Conservation (phyloP, 2,888 invertebrate genomes). For the Epistrophe grossulariae region DNA sequence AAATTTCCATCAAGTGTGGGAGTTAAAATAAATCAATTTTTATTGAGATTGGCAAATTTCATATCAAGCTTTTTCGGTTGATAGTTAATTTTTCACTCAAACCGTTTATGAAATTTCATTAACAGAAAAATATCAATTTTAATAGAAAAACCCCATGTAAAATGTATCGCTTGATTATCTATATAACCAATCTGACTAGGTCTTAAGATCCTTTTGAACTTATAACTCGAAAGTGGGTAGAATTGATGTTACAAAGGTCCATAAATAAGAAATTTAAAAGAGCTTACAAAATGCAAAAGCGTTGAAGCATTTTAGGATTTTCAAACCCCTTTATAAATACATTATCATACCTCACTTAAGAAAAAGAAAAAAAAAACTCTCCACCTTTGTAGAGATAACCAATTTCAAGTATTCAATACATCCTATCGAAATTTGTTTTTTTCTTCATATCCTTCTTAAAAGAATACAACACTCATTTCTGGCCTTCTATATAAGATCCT, state of each 20-base stretch:
- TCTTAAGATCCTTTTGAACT: not conserved
- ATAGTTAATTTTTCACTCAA: too few relatives aligned
- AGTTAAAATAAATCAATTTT: too few relatives aligned
- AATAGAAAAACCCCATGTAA: too few relatives aligned
- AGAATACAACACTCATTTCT: not conserved
- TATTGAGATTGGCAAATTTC: too few relatives aligned
- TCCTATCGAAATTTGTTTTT: not conserved
- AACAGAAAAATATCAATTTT: not conserved
- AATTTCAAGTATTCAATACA: constrained; percentile 10
- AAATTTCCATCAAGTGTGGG: too few relatives aligned
- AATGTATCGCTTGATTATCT: not conserved
- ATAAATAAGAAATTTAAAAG: not conserved
- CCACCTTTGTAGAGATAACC: constrained; percentile 23
- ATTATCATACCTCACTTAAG: constrained; percentile 15
- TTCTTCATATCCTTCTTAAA: not conserved
- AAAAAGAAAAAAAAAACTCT: constrained; percentile 16
- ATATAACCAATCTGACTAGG: not conserved
- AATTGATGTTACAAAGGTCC: not conserved
- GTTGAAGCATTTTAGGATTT: constrained; percentile 3
- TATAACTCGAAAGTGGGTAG: not conserved
- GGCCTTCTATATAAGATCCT: not conserved
- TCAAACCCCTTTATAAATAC: constrained; percentile 18
- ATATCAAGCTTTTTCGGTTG: too few relatives aligned
- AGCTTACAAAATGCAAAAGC: not conserved
- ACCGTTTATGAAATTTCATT: not conserved